Evolutionary conservation across 2,888 invertebrate genomes (phyloP), one percentile per base, ranked within the genome.

Genomic region (Miltochrista miniata): DNA sequence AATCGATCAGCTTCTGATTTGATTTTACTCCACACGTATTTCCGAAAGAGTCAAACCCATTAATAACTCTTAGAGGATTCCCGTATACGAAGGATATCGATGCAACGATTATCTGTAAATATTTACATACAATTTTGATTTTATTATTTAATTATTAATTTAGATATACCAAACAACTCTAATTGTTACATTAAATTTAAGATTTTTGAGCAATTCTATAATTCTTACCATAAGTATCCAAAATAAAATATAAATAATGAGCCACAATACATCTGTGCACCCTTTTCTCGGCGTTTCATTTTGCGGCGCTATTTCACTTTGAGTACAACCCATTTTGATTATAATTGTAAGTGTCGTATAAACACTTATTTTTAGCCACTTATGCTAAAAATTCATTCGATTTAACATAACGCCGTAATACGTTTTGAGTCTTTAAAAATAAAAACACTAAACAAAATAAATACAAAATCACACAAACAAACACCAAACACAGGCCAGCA

Each of bases 11-110:
- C 62, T 94, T 94, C 64, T 94, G 95, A 83, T 98, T 98, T 61
- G 89, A 91, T 70, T 94, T 94, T 18, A 96, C 95, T 12, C 98
- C 98, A 83, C 98, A 99, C 31, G 97, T 97, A 80, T 98, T 98
- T 8, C 98, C 98, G 90, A 97, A 98, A 49, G 97, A 97, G 82
- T 98, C 98, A 83, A 96, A 97, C 13, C 98, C 98, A 92, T 97
- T 97, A 56, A 97, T 95, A 37, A 98, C 93, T 59, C 97, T 93
- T 70, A 95, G 85, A 0, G 98, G 97, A 85, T 96, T 96, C 13
- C 97, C 98, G 80, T 96, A 97, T 1, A 97, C 96, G 78, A 97
- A 94, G 9, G 98, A 96, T 89, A 98, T 97, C 10, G 95, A 95
- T 30, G 96, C 96, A 64, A 97, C 94, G 63, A 96, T 93, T 70